Conservation (phyloP, 1,140 invertebrate genomes). For the Lasaia peninsularis region DNA sequence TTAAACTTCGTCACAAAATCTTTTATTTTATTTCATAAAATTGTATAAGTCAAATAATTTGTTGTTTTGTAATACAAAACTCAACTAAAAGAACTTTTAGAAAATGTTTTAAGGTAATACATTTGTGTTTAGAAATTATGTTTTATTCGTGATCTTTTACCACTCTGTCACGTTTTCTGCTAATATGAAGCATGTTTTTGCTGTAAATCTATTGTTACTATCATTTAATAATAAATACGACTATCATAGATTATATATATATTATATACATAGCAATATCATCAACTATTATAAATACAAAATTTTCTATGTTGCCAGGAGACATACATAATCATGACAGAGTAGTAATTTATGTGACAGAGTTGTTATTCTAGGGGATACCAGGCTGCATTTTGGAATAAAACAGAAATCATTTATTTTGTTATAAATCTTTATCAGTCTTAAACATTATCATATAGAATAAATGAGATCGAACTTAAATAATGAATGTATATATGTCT, state of each 20-base stretch:
- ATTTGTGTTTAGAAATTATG: no score
- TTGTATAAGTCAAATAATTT: neutral
- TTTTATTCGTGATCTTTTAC: neutral
- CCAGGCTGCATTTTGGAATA: neutral
- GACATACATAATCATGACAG: neutral
- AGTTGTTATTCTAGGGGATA: neutral
- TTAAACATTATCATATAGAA: no score
- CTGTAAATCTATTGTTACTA: no score
- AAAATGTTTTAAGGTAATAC: no score
- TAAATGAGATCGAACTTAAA: no score
- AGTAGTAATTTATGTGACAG: neutral
- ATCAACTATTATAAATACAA: neutral
- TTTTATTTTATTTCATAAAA: conserved; percentile 15
- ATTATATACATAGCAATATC: no score
- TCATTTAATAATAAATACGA: neutral
- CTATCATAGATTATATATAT: no score
- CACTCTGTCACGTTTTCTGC: neutral
- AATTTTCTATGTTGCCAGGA: neutral
- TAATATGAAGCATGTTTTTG: no score
- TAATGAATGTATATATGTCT: no score
- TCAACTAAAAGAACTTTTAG: neutral
- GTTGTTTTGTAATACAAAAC: conserved; percentile 13
- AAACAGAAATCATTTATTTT: no score
- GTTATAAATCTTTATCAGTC: no score
- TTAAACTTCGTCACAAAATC: neutral